Evolutionary conservation across 2,797 vertebrate species (phyloP), one percentile per base, ranked within the genome.

Genomic region (Labroides dimidiatus): DNA sequence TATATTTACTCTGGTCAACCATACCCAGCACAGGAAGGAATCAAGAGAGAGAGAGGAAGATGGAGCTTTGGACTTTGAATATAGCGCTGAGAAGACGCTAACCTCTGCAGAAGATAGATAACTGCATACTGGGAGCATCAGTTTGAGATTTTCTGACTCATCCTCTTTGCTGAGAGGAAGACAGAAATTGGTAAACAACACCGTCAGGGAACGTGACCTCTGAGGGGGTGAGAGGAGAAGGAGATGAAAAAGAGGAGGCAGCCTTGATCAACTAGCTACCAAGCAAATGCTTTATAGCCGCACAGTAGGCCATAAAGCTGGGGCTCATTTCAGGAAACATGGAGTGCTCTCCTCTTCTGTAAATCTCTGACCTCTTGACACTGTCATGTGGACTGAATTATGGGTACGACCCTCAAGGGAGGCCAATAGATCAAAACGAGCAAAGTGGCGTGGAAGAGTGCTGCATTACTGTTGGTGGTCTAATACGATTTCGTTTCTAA

Each of bases 1-100:
- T 94, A 94, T 94, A 95, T 94, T 94, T 95, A 95, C 90, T 73
- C 80, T 59, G 51, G 91, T 87, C 90, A 92, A 93, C 93, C 89
- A 90, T 80, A 77, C 75, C 85, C 82, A 58, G 76, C 67, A 71
- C 60, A 78, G 70, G 67, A 72, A 77, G 57, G 54, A 87, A 50
- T 68, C 52, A 43, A 69, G 64, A 70, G 71, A 48, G 72, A 8
- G 51, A 74, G 72, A 33, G 51, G 72, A 62, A 72, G 77, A 85
- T 63, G 72, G 13, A 63, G 76, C 66, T 61, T 23, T 33, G 62
- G 67, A 69, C 64, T 15, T 42, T 48, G 65, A 39, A 43, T 70
- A 17, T 36, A 41, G 62, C 75, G 69, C 52, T 36, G 45, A 64
- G 54, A 48, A 49, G 44, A 76, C 30, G 49, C 11, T 10, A n/a